These are phyloP conservation scores for Antennarius maculatus DNA, from an alignment of 2,797 vertebrate genomes.

Conservation along the genomic window DNA sequence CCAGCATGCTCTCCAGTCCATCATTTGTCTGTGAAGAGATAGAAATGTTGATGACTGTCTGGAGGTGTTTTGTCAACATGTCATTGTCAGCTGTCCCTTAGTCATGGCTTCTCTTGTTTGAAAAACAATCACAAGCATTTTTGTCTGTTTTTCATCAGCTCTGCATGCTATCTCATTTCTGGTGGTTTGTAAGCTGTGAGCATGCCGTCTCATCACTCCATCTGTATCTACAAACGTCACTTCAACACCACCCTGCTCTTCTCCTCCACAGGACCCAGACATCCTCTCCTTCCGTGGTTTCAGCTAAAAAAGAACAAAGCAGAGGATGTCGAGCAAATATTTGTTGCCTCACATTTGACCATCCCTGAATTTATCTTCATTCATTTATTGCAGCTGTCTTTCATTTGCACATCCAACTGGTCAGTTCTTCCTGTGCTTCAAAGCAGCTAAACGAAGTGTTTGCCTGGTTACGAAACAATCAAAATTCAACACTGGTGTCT, in stretches of 20 bases:
- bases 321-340: constrained; percentile 37
- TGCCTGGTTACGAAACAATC: neutral
- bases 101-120: neutral
- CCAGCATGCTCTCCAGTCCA: constrained; percentile 44
- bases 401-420: neutral
- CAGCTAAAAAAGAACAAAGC: constrained; percentile 78
- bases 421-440: constrained; percentile 24
- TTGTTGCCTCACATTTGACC: constrained; percentile 21
- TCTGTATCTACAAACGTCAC: constrained; percentile 40
- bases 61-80: constrained; percentile 20
- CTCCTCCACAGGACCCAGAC: constrained; percentile 78
- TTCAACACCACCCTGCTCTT: constrained; percentile 71
- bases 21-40: constrained; percentile 38
- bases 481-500: neutral
- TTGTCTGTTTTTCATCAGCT: constrained; percentile 17
- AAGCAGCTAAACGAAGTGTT: neutral
- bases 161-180: constrained; percentile 55
- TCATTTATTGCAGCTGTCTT: constrained; percentile 12
- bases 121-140: constrained; percentile 10
- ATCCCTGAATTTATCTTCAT: constrained; percentile 10
- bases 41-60: constrained; percentile 32
- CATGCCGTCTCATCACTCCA: constrained; percentile 54
- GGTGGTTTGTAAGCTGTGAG: constrained; percentile 55
- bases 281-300: constrained; percentile 86
- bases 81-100: constrained; percentile 20